Percentiles rank a stretch among this genome's conserved stretches.
Evolutionary conservation across 2,113 vertebrate species (phyloP).

Genomic region (Pachypanchax playfairii): DNA sequence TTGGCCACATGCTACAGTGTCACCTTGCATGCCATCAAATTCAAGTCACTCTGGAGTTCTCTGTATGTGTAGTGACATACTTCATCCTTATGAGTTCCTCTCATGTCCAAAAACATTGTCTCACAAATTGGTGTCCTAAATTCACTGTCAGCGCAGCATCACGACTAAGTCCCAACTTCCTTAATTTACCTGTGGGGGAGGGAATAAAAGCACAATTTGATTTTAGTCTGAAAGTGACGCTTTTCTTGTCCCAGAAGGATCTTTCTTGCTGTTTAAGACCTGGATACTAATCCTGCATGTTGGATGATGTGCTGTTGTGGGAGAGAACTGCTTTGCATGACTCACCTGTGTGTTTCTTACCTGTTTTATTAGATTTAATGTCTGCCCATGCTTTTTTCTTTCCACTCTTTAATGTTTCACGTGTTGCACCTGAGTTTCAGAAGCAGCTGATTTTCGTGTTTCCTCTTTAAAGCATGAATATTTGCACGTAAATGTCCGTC

Average conservation of each 20-base stretch:
- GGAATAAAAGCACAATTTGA: conserved; percentile 68
- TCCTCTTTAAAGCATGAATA: conserved; percentile 38
- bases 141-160: conserved; percentile 38
- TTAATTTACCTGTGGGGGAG: background rate
- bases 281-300: conserved; percentile 71
- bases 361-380: conserved; percentile 1
- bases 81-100: conserved; percentile 59
- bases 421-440: conserved; percentile 23
- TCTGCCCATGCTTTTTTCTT: conserved; percentile 10
- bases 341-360: conserved; percentile 22
- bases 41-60: conserved; percentile 61
- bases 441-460: conserved; percentile 23
- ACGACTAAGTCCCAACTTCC: conserved; percentile 20
- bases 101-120: conserved; percentile 55
- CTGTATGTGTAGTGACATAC: conserved; percentile 62
- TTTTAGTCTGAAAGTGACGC: conserved; percentile 30
- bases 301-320: conserved; percentile 19
- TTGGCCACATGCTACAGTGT: conserved; percentile 67
- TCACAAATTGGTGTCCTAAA: conserved; percentile 59
- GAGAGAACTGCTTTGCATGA: conserved; percentile 53
- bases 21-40: conserved; percentile 74
- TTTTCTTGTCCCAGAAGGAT: conserved; percentile 60
- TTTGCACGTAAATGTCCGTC: conserved; percentile 51
- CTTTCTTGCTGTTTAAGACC: conserved; percentile 55
- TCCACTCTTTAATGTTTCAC: conserved; percentile 1